Base-by-base conservation (phyloP, 2,888 invertebrate genomes). In the Scaeva pyrastri region DNA sequence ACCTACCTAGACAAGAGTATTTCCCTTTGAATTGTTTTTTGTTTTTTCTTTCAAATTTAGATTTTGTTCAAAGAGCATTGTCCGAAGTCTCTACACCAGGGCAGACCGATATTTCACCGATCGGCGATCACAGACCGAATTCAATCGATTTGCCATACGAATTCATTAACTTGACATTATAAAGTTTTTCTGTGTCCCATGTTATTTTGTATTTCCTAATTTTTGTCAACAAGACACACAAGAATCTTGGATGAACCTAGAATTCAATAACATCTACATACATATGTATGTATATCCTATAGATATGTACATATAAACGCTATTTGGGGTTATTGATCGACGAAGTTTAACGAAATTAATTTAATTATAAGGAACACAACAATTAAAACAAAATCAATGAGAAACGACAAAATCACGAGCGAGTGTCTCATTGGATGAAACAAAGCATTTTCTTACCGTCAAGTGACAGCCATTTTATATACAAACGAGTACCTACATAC, bases 311-410 rank as follows among this genome's bases (percentile, higher is more conserved):
- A 31, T 5, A 31, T 5, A 31, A 31, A 31, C 16, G 19, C 55
- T 72, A 19, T 45, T 74, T 45, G 79, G 75, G 84, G 84, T 79
- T 84, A 79, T 84, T 84, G 84, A 84, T 79, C 84, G 79, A 74
- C 52, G 58, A 72, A 79, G 39, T 60, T 60, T 19, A 60, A 21
- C 11, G 1, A 58, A 84, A 79, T 84, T 75, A 75, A 79, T 78
- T 84, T 84, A 58, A n/a, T 58, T 12, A 31, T 31, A 48, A 21
- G 16, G n/a, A n/a, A 14, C 14, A 50, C 50, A 43, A 60, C 23
- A 73, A 70, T 31, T 56, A 74, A 71, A 70, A 62, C 48, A 52
- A 11, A n/a, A n/a, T n/a, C n/a, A n/a, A n/a, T n/a, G n/a, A n/a
- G n/a, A n/a, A 62, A 66, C 26, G 39, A 50, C 62, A 64, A 70